phyloP scores from a whole-genome alignment of 2,888 invertebrate genomes.

The Aporophyla nigra region DNA sequence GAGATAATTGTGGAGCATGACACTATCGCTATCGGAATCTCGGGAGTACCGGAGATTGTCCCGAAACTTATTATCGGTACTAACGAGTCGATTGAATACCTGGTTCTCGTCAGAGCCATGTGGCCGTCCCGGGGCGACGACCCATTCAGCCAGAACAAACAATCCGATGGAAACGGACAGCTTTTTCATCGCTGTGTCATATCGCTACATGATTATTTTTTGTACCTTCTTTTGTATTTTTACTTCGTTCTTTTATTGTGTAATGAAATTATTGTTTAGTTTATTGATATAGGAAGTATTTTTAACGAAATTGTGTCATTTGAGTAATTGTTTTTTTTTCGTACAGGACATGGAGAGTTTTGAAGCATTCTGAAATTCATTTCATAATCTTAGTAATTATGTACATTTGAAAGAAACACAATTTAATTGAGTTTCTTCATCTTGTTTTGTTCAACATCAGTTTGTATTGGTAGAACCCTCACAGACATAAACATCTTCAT shows the following conservation, averaged over 20 bases:
- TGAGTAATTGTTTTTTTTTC: neutral
- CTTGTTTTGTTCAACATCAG: no score
- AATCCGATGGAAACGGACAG: conserved; percentile 59
- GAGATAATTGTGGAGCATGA: conserved; percentile 25
- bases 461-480: no score
- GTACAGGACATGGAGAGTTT: neutral
- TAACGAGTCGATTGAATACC: conserved; percentile 59
- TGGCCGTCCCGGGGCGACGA: conserved; percentile 72
- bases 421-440: no score
- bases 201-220: conserved; percentile 45
- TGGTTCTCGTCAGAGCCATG: conserved; percentile 61
- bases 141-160: conserved; percentile 77
- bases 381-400: no score
- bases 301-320: neutral
- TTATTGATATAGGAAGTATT: neutral
- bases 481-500: no score
- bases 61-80: conserved; percentile 41
- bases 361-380: no score
- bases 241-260: neutral
- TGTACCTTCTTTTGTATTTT: neutral
- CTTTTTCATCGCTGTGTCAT: conserved; percentile 62
- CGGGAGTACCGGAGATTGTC: conserved; percentile 19
- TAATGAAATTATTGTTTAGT: no score
- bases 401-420: no score
- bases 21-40: conserved; percentile 42